Conservation (phyloP, 2,888 invertebrate genomes). For the Tetranychus piercei region DNA sequence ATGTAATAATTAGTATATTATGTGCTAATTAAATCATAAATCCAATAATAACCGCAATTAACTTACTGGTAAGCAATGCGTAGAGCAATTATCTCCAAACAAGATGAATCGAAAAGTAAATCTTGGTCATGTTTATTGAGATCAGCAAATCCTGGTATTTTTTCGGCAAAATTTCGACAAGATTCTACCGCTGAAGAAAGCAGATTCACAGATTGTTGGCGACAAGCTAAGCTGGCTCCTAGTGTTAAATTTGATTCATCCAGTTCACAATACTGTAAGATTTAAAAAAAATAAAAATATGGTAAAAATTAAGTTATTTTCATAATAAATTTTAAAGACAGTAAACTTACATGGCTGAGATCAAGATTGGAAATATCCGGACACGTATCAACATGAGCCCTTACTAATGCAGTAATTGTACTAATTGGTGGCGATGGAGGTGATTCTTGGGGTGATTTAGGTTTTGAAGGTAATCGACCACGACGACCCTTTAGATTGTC, state of each 20-base stretch:
- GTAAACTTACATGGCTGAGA: constrained; percentile 49
- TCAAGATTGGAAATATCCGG: constrained; percentile 81
- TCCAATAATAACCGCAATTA: neutral
- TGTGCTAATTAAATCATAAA: neutral
- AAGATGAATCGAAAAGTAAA: constrained; percentile 76
- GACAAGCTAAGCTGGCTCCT: neutral
- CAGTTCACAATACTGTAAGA: neutral
- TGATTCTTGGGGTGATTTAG: constrained; percentile 51
- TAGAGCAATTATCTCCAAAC: constrained; percentile 78
- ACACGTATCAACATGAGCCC: constrained; percentile 84
- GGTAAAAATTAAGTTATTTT: neutral
- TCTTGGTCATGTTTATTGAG: constrained; percentile 67
- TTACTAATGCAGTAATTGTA: constrained; percentile 74
- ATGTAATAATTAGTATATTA: constrained; percentile 21
- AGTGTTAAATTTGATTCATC: neutral
- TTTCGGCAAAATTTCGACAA: constrained; percentile 75
- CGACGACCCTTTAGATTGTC: constrained; percentile 89
- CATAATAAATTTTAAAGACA: neutral
- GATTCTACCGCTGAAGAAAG: constrained; percentile 58
- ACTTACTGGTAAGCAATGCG: constrained; percentile 60
- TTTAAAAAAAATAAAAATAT: neutral
- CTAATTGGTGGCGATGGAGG: constrained; percentile 89
- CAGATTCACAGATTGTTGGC: neutral
- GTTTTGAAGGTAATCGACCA: constrained; percentile 87
- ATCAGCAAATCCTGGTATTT: constrained; percentile 75